Evolutionary conservation across 2,888 invertebrate species (phyloP).

Genomic region (Odontomyia ornata): DNA sequence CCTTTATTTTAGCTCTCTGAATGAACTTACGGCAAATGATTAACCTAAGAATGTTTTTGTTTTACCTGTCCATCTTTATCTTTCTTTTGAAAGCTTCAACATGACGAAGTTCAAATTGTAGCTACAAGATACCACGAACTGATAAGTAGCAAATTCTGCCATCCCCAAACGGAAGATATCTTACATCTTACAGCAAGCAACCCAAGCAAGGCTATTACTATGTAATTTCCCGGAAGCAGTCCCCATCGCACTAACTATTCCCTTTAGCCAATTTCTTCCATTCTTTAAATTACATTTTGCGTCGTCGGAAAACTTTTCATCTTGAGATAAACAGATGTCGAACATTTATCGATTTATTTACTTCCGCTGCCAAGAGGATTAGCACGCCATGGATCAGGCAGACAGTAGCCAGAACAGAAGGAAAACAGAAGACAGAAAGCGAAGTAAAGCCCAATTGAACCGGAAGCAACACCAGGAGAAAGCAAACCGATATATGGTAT

Average conservation of each 20-base stretch:
- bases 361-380: conserved; percentile 15
- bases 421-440: background rate
- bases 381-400: background rate
- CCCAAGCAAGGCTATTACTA: too few species aligned
- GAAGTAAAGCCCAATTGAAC: background rate
- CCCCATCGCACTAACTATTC: background rate
- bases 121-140: too few species aligned
- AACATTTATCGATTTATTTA: conserved; percentile 11
- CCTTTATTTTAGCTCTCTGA: too few species aligned
- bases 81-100: too few species aligned
- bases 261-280: background rate
- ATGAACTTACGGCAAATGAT: too few species aligned
- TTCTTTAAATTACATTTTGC: background rate
- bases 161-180: too few species aligned
- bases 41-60: too few species aligned
- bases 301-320: background rate
- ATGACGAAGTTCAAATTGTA: too few species aligned
- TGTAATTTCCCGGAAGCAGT: conserved; percentile 1
- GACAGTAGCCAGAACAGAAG: background rate
- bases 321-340: conserved; percentile 25
- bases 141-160: too few species aligned
- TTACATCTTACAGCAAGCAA: too few species aligned
- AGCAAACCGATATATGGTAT: background rate
- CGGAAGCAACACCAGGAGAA: background rate
- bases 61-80: too few species aligned